phyloP scores from a whole-genome alignment of 1,140 invertebrate genomes.

The Neoseiulus cucumeris region DNA sequence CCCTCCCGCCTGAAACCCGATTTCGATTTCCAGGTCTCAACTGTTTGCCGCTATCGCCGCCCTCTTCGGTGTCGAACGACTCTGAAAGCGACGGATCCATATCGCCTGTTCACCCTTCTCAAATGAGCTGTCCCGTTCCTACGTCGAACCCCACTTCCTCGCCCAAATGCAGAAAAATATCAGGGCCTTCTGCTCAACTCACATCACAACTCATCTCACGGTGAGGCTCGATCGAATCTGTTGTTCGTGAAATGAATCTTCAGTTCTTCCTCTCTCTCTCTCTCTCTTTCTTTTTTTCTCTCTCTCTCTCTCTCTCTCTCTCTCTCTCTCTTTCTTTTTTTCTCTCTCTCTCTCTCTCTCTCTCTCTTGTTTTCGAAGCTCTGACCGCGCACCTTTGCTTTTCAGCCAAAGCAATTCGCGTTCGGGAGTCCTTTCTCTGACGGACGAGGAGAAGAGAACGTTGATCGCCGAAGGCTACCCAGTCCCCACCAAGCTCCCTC shows the following conservation, averaged over 20 bases:
- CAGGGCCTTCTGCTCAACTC: neutral
- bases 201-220: neutral
- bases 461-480: constrained; percentile 82
- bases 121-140: too few relatives aligned
- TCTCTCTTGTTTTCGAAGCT: neutral
- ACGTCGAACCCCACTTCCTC: neutral
- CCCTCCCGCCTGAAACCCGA: too few relatives aligned
- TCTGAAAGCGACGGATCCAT: neutral
- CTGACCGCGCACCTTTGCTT: neutral
- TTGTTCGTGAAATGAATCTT: too few relatives aligned
- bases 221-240: neutral
- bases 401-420: neutral
- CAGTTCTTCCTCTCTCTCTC: neutral
- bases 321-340: neutral
- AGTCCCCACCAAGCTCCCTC: constrained; percentile 73
- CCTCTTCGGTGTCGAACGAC: neutral
- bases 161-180: neutral
- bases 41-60: constrained; percentile 2
- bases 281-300: neutral
- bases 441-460: constrained; percentile 90
- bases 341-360: neutral
- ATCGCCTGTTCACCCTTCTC: too few relatives aligned
- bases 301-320: neutral
- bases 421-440: constrained; percentile 58
- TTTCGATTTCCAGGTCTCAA: neutral